Evolutionary conservation across 1,140 invertebrate species (phyloP).

Genomic region (Panagrolaimus sp.): DNA sequence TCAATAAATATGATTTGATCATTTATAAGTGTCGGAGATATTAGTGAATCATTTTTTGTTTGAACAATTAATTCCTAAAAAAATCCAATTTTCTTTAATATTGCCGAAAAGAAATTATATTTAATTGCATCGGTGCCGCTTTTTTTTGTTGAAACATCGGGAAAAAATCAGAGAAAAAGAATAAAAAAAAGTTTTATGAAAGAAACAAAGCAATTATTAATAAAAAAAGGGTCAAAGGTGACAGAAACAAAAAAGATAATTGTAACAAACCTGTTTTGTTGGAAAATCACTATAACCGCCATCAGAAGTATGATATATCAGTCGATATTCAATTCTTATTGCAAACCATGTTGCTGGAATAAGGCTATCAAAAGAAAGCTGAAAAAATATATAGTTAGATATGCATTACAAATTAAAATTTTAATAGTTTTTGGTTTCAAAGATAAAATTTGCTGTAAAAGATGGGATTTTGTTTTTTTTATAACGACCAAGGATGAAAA

Average conservation of each 20-base stretch:
- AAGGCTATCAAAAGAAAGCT: slow-evolving; percentile 35
- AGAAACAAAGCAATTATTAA: slow-evolving; percentile 4
- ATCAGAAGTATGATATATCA: slow-evolving; percentile 19
- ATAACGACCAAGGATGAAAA: no score
- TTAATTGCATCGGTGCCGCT: no score
- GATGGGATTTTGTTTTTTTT: no score
- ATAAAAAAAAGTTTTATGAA: neutral
- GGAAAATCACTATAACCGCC: slow-evolving; percentile 18
- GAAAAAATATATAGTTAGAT: no score
- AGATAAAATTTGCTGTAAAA: no score
- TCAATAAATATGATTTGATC: slow-evolving; percentile 15
- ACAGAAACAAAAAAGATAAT: no score
- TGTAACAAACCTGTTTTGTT: slow-evolving; percentile 34
- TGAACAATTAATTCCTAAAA: slow-evolving; percentile 37
- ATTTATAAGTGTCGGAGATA: neutral
- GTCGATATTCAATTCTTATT: slow-evolving; percentile 35
- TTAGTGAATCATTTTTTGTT: slow-evolving; percentile 24
- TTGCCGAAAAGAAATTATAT: no score
- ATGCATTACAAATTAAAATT: no score
- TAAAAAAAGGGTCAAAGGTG: no score
- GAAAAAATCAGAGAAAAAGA: no score
- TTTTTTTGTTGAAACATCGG: no score
- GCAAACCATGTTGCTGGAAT: slow-evolving; percentile 36
- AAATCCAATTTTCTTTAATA: neutral
- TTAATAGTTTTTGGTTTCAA: no score